phyloP scores from a whole-genome alignment of 2,888 invertebrate genomes.

The Leucophora obtusa region DNA sequence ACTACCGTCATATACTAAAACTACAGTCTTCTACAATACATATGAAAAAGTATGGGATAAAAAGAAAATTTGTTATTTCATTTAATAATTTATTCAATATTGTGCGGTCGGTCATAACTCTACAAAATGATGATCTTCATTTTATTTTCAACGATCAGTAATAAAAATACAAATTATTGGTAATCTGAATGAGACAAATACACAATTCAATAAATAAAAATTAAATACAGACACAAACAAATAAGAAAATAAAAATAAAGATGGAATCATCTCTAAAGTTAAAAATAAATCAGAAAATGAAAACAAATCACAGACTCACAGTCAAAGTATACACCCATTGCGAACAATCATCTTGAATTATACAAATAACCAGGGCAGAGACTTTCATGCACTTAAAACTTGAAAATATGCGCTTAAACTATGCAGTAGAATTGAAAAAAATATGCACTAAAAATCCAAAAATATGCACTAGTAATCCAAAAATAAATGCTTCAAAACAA shows the following conservation, averaged over 20 bases:
- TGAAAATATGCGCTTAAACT: no score
- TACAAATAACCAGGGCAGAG: no score
- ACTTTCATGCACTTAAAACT: no score
- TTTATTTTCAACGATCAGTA: slow-evolving; percentile 9
- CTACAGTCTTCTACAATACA: no score
- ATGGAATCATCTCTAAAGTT: slow-evolving; percentile 62
- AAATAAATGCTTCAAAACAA: no score
- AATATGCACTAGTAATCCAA: no score
- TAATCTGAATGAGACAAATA: slow-evolving; percentile 33
- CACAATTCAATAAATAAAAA: slow-evolving; percentile 11
- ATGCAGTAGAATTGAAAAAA: no score
- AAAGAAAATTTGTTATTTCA: not conserved
- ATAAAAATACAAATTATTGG: slow-evolving; percentile 20
- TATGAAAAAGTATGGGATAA: not conserved
- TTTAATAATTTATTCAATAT: not conserved
- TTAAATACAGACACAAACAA: slow-evolving; percentile 20
- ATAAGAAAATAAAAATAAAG: slow-evolving; percentile 1
- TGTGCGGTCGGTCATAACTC: not conserved
- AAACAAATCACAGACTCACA: slow-evolving; percentile 41
- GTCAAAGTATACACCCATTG: slow-evolving; percentile 52
- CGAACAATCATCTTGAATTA: slow-evolving; percentile 49
- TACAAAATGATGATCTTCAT: not conserved
- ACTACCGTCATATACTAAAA: no score
- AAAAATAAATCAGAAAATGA: slow-evolving; percentile 45
- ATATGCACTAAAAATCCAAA: no score